Conservation (phyloP, 2,888 invertebrate species). For the Bombylius discolor region DNA sequence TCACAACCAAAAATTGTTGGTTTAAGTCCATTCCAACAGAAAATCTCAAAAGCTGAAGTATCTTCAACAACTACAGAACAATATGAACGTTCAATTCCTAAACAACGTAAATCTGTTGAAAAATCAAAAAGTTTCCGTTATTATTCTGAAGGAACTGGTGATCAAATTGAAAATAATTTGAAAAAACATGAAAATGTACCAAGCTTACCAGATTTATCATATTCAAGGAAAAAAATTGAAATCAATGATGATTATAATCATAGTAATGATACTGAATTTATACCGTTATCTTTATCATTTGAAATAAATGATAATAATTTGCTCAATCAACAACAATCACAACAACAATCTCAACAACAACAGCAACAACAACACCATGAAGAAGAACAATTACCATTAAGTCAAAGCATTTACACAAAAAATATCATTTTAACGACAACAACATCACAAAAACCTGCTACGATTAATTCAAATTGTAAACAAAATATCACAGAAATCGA, state of each 20-base stretch:
- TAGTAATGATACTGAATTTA: not conserved
- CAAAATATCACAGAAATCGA: constrained; percentile 29
- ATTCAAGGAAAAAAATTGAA: not conserved
- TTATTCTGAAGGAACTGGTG: constrained; percentile 37
- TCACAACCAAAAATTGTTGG: constrained; percentile 38
- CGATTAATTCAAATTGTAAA: constrained; percentile 6
- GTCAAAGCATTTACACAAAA: constrained; percentile 18
- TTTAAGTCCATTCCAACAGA: constrained; percentile 42
- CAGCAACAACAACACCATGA: constrained; percentile 2
- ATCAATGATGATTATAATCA: not conserved
- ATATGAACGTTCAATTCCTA: constrained; percentile 19
- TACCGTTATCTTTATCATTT: constrained; percentile 21
- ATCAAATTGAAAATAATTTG: constrained; percentile 6
- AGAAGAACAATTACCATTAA: constrained; percentile 14
- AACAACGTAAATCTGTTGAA: constrained; percentile 45
- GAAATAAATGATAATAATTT: constrained; percentile 34
- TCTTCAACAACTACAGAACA: constrained; percentile 20
- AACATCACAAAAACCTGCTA: not conserved
- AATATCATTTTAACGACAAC: constrained; percentile 20
- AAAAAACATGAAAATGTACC: constrained; percentile 25
- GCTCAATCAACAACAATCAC: constrained; percentile 13
- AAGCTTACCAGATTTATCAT: constrained; percentile 30
- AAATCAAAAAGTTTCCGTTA: constrained; percentile 62
- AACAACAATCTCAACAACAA: constrained; percentile 3
- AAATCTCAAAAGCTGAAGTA: constrained; percentile 37